These are phyloP conservation scores for Tanytarsus gracilentus DNA, from an alignment of 2,888 invertebrate genomes.

Conservation along the genomic window DNA sequence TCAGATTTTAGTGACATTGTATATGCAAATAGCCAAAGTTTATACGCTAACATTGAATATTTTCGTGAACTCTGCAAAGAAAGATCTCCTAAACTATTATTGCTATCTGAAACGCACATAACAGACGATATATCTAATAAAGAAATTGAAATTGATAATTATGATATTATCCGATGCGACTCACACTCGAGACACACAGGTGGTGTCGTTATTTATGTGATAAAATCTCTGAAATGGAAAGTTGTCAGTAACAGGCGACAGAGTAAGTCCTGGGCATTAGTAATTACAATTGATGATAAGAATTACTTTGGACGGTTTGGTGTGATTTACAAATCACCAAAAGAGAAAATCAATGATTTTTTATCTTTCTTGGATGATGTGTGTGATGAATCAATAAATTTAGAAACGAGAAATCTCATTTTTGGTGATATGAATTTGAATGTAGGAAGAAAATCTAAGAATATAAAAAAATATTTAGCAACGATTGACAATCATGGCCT, in stretches of 20 bases:
- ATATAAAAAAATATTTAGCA: background rate
- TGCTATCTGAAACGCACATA: background rate
- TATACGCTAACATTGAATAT: background rate
- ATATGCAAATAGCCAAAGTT: background rate
- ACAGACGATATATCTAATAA: background rate
- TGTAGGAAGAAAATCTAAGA: background rate
- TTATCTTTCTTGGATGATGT: background rate
- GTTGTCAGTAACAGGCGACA: background rate
- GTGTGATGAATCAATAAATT: background rate
- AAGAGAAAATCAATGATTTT: background rate
- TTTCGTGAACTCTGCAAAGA: background rate
- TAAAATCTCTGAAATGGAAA: background rate
- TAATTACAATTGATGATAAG: background rate
- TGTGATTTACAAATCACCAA: background rate
- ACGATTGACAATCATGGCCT: background rate
- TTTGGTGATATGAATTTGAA: background rate
- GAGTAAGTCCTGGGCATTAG: background rate
- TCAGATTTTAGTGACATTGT: background rate
- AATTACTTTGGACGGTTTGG: background rate
- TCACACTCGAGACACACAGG: background rate
- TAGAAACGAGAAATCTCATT: background rate
- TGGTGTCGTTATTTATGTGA: background rate
- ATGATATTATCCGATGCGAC: background rate
- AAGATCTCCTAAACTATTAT: background rate
- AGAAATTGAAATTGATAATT: background rate